Conservation (phyloP, 1,140 invertebrate genomes). For the Drosophila kikkawai region DNA sequence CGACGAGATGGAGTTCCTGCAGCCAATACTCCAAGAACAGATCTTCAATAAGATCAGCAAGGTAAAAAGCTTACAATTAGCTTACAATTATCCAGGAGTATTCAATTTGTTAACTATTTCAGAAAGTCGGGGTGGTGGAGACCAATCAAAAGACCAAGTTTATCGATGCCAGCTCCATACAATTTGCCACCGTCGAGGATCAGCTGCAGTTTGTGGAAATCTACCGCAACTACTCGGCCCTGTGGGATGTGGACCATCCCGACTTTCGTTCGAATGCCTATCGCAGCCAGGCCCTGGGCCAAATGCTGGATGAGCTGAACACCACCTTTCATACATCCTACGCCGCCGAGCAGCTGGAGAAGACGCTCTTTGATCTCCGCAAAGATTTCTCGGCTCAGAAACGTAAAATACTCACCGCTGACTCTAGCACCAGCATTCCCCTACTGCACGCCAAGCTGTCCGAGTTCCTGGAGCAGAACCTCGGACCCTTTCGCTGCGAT, state of each 20-base stretch:
- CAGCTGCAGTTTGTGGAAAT: constrained; percentile 78
- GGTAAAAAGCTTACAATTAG: constrained; percentile 15
- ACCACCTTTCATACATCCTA: constrained; percentile 45
- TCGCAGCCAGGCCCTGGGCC: constrained; percentile 66
- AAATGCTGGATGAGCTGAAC: constrained; percentile 77
- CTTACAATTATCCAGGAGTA: neutral
- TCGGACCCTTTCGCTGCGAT: constrained; percentile 77
- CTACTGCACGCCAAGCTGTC: constrained; percentile 65
- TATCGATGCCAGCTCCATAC: constrained; percentile 62
- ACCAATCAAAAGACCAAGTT: constrained; percentile 69
- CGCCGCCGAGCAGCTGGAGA: constrained; percentile 64
- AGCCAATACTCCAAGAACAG: constrained; percentile 71
- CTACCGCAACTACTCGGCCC: constrained; percentile 70
- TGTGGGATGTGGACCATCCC: constrained; percentile 80
- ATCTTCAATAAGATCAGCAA: constrained; percentile 74
- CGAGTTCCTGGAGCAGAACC: constrained; percentile 68
- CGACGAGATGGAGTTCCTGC: constrained; percentile 76
- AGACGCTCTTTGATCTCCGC: constrained; percentile 71
- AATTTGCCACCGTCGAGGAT: constrained; percentile 53
- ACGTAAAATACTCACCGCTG: constrained; percentile 53
- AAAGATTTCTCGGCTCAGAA: constrained; percentile 75
- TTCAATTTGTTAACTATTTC: neutral
- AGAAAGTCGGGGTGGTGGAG: constrained; percentile 74
- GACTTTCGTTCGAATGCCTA: constrained; percentile 77
- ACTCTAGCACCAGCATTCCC: constrained; percentile 48